Evolutionary conservation across 92 coral and sea anemone species (phyloP).

Genomic region (Zoanthus gigantus): DNA sequence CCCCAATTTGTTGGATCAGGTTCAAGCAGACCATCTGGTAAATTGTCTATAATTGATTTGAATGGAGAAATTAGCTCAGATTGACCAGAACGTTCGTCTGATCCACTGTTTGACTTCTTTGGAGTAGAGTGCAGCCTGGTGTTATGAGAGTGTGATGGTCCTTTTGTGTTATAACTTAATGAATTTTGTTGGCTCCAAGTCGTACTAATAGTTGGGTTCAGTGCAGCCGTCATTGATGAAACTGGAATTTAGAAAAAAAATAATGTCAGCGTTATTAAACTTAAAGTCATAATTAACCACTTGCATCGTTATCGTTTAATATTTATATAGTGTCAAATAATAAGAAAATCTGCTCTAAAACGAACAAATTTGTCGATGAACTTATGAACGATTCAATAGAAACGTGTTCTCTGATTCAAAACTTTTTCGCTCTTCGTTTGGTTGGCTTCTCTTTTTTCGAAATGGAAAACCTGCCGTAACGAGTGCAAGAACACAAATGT

Average conservation of each 20-base stretch:
- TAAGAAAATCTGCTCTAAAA: no score
- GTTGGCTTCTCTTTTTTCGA: no score
- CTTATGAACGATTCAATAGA: no score
- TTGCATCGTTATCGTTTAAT: no score
- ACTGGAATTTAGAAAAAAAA: background rate
- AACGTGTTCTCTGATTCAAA: no score
- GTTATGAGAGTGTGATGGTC: slow-evolving; percentile 24
- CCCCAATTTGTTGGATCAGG: slow-evolving; percentile 93
- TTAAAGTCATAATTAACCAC: no score
- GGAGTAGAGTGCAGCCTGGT: slow-evolving; percentile 44
- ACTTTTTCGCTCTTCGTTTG: no score
- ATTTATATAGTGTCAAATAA: no score
- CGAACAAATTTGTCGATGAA: no score
- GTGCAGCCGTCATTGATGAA: background rate
- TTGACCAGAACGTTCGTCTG: slow-evolving; percentile 18
- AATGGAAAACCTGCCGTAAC: no score
- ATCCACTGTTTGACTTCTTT: slow-evolving; percentile 15
- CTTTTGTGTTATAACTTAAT: background rate
- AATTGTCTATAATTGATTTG: slow-evolving; percentile 77
- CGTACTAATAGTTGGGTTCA: background rate
- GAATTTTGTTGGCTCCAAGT: slow-evolving; percentile 38
- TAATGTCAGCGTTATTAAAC: no score
- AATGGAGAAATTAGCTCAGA: slow-evolving; percentile 85
- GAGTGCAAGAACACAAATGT: no score
- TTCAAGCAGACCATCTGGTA: slow-evolving; percentile 75